phyloP scores from a whole-genome alignment of 2,113 vertebrate species.

The Pantherophis guttatus region DNA sequence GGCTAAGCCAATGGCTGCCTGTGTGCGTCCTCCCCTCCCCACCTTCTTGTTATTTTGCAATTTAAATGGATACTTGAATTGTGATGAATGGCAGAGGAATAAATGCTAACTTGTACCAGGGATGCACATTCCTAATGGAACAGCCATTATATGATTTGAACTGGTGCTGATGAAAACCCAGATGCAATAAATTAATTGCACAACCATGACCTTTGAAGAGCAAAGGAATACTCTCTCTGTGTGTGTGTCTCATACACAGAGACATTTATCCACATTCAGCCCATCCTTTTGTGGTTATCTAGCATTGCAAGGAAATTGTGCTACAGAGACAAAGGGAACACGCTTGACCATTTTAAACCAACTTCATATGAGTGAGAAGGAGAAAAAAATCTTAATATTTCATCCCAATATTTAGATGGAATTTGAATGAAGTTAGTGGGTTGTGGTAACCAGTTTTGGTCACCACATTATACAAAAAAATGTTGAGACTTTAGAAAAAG shows the following conservation, averaged over 20 bases:
- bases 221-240: not conserved
- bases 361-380: not conserved
- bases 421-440: not conserved
- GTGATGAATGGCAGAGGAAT: not conserved
- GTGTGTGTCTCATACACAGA: not conserved
- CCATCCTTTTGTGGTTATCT: not conserved
- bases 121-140: slow-evolving; percentile 1
- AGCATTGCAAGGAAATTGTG: not conserved
- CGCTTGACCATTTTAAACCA: not conserved
- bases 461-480: not conserved
- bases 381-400: not conserved
- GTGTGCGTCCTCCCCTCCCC: not conserved
- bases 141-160: not conserved
- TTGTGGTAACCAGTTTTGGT: not conserved
- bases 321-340: not conserved
- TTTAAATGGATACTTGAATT: not conserved
- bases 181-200: not conserved
- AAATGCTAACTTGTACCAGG: not conserved
- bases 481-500: not conserved
- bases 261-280: not conserved
- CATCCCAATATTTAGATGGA: not conserved
- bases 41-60: rapidly evolving
- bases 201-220: not conserved
- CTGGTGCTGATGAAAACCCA: not conserved
- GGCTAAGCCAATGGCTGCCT: not conserved